These are phyloP conservation scores for Cosmorhoe ocellata DNA, from an alignment of 2,888 invertebrate species.

Conservation along the genomic window DNA sequence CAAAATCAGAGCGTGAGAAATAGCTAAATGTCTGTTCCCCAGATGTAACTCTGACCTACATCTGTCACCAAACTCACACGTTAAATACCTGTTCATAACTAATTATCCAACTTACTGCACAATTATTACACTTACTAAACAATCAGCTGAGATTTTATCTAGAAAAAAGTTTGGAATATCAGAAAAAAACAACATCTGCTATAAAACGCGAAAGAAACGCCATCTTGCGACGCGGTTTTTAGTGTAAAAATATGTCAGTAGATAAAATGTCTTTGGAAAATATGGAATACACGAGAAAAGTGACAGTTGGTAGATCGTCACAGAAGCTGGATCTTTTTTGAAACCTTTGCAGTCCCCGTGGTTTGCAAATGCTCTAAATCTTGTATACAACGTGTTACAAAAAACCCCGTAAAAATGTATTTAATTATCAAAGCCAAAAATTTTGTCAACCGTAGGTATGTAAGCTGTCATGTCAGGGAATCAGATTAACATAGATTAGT, in stretches of 20 bases:
- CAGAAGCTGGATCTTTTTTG: slow-evolving; percentile 54
- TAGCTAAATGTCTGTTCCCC: neutral
- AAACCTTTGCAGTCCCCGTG: slow-evolving; percentile 44
- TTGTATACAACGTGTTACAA: no score
- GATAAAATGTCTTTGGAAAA: no score
- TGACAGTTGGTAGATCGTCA: slow-evolving; percentile 61
- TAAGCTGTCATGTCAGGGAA: no score
- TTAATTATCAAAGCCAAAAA: no score
- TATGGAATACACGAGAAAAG: slow-evolving; percentile 57
- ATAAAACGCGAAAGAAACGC: slow-evolving; percentile 28
- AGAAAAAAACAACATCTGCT: slow-evolving; percentile 59
- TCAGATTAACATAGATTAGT: no score
- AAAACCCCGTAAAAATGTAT: no score
- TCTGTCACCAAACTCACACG: slow-evolving; percentile 63
- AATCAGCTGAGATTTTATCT: slow-evolving; percentile 58
- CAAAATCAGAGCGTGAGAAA: slow-evolving; percentile 10
- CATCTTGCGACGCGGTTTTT: slow-evolving; percentile 35
- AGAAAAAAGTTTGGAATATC: slow-evolving; percentile 4
- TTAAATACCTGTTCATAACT: slow-evolving; percentile 38
- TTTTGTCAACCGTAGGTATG: no score
- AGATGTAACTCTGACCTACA: slow-evolving; percentile 51
- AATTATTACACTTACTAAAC: slow-evolving; percentile 45
- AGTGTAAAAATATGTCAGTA: no score
- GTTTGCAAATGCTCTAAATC: slow-evolving; percentile 11
- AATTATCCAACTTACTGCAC: slow-evolving; percentile 57